Conservation (phyloP, 2,797 vertebrate species). For the Tinamus major region DNA sequence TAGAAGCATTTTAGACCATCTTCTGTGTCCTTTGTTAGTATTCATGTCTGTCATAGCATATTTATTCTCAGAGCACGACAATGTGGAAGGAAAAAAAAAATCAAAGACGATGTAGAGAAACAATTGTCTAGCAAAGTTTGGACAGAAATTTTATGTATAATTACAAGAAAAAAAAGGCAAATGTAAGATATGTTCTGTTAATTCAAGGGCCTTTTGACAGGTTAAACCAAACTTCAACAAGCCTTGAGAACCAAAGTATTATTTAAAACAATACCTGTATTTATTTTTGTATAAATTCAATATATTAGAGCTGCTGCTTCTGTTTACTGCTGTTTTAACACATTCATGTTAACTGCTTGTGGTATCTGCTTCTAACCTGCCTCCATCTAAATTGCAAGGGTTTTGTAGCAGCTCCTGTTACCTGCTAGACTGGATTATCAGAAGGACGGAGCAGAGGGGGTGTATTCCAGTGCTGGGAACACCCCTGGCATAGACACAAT, state of each 20-base stretch:
- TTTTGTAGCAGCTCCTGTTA: neutral
- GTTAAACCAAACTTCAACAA: slow-evolving; percentile 48
- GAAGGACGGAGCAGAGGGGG: neutral
- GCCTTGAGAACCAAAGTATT: neutral
- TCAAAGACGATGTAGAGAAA: slow-evolving; percentile 10
- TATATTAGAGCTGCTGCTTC: neutral
- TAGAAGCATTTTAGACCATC: neutral
- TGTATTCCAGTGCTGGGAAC: accelerated
- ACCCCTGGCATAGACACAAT: accelerated
- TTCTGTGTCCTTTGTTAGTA: slow-evolving; percentile 30
- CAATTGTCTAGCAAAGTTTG: slow-evolving; percentile 28
- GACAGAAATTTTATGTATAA: slow-evolving; percentile 20
- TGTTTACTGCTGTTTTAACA: neutral
- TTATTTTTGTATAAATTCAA: slow-evolving; percentile 44
- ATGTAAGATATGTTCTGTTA: slow-evolving; percentile 24
- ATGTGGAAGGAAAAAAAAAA: slow-evolving; percentile 15
- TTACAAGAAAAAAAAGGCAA: slow-evolving; percentile 11
- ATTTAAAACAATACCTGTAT: slow-evolving; percentile 17
- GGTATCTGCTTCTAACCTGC: neutral
- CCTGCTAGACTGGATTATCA: neutral
- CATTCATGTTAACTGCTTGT: neutral
- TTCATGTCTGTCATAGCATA: slow-evolving; percentile 30
- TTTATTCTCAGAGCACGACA: slow-evolving; percentile 37
- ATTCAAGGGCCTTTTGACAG: neutral
- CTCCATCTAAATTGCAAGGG: neutral